These are phyloP conservation scores for Nephrocerus scutellatus DNA, from an alignment of 2,888 invertebrate species.

Conservation along the genomic window DNA sequence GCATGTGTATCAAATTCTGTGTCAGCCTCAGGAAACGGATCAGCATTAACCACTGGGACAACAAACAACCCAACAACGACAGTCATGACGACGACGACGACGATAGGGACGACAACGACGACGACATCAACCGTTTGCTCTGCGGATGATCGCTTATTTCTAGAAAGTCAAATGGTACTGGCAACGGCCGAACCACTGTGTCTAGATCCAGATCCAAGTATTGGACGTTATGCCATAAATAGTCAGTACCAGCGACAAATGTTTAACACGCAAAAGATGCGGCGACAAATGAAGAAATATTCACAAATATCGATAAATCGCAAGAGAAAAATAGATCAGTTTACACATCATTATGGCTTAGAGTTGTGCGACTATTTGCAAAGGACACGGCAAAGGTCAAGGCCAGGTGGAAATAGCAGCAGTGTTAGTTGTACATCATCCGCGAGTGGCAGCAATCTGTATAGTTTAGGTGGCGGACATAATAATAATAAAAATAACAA, in stretches of 20 bases:
- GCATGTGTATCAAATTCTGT: slow-evolving; percentile 17
- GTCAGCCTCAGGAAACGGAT: slow-evolving; percentile 16
- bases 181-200: slow-evolving; percentile 82
- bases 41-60: slow-evolving; percentile 11
- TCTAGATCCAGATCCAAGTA: slow-evolving; percentile 78
- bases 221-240: slow-evolving; percentile 68
- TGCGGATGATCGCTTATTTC: slow-evolving; percentile 40
- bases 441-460: too few species aligned
- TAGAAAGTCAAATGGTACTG: slow-evolving; percentile 76
- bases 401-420: slow-evolving; percentile 22
- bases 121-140: slow-evolving; percentile 32
- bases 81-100: too few species aligned
- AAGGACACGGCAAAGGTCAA: slow-evolving; percentile 39
- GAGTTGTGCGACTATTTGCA: slow-evolving; percentile 54
- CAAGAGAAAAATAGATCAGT: slow-evolving; percentile 79
- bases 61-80: slow-evolving; percentile 4
- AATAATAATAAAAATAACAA: slow-evolving; percentile 23
- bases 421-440: slow-evolving; percentile 10
- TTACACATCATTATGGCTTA: slow-evolving; percentile 71
- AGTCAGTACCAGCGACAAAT: slow-evolving; percentile 67
- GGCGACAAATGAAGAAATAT: slow-evolving; percentile 68
- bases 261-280: slow-evolving; percentile 66
- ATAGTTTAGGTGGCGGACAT: slow-evolving; percentile 19
- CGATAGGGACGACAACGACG: too few species aligned
- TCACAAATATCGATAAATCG: slow-evolving; percentile 77